phyloP scores from a whole-genome alignment of 2,888 invertebrate species.

The Odontocerum albicorne region DNA sequence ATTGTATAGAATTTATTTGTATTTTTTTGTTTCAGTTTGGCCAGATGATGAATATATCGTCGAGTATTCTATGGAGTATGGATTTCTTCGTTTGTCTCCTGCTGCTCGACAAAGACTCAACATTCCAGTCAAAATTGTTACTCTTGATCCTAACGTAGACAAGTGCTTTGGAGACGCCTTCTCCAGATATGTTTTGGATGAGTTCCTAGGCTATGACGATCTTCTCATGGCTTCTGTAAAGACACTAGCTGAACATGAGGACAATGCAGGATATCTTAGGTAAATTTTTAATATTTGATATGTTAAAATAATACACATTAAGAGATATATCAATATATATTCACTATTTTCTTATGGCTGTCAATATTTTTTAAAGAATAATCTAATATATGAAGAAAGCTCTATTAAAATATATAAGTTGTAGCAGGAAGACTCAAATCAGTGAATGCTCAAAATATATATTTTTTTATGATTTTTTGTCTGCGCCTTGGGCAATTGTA shows the following conservation, averaged over 20 bases:
- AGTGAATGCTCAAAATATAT: too few relatives aligned
- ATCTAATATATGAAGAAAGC: too few relatives aligned
- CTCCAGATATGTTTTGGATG: slow-evolving; percentile 85
- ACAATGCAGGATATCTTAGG: slow-evolving; percentile 93
- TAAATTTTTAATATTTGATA: slow-evolving; percentile 40
- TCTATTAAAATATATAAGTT: too few relatives aligned
- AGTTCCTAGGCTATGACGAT: slow-evolving; percentile 96
- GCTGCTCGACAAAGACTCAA: slow-evolving; percentile 83
- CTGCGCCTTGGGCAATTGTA: too few relatives aligned
- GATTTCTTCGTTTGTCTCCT: slow-evolving; percentile 88
- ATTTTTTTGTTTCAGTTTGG: slow-evolving; percentile 53
- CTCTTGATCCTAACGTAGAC: slow-evolving; percentile 84
- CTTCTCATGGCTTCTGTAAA: slow-evolving; percentile 96
- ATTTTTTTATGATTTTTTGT: slow-evolving; percentile 1
- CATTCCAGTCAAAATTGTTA: slow-evolving; percentile 88
- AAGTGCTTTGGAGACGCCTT: slow-evolving; percentile 93
- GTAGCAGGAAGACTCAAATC: too few relatives aligned
- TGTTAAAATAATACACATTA: too few relatives aligned
- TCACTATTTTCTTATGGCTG: too few relatives aligned
- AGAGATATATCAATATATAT: too few relatives aligned
- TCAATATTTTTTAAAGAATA: too few relatives aligned
- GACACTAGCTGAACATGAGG: slow-evolving; percentile 91
- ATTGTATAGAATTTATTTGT: too few relatives aligned
- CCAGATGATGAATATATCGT: slow-evolving; percentile 93
- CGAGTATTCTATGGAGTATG: slow-evolving; percentile 97